Base-by-base conservation (phyloP, 2,113 vertebrate species). In the Hemibagrus wyckioides region DNA sequence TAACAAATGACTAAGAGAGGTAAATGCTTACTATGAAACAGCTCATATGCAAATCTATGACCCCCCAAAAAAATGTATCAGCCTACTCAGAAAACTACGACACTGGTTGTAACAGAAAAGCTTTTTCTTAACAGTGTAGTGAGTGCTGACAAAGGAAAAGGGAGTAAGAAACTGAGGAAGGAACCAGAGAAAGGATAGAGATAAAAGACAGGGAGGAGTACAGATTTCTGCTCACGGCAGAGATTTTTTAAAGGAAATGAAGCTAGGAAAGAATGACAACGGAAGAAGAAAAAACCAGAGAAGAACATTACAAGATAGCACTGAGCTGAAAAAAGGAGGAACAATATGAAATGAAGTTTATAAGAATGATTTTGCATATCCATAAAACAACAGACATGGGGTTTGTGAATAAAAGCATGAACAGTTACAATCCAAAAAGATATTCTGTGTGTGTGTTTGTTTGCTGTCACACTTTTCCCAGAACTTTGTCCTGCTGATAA, bases 191-290 rank as follows among this genome's bases (percentile, higher is more conserved):
- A 71, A 88, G 81, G 41, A 50, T 30, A 14, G 57, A 89, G 88
- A 90, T 88, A 87, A 86, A n/a, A 75, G 15, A 61, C 17, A 80
- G 86, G 90, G 85, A 81, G 82, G 88, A 83, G 76, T 81, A 76
- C 28, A 61, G n/a, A 41, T 36, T 4, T 21, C 19, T 57, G 30
- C 77, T 80, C 50, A 54, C 84, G 83, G 48, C 85, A 89, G 79
- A 82, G 75, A 88, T 61, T 85, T n/a, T 81, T 33, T 80, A 92
- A 79, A 91, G 92, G 92, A 94, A 93, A 91, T 67, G 84, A 67
- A 89, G 88, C 71, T 80, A 89, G 93, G 93, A 92, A 91, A 89
- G 54, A 86, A 86, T 87, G 87, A 89, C 80, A 86, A 87, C n/a
- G 71, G 77, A 91, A 85, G 85, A 90, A 6, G 19, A 87, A 88